Percentiles rank a stretch among this genome's conserved stretches.
Evolutionary conservation across 2,797 vertebrate genomes (phyloP).

Genomic region (Oryzias sinensis): DNA sequence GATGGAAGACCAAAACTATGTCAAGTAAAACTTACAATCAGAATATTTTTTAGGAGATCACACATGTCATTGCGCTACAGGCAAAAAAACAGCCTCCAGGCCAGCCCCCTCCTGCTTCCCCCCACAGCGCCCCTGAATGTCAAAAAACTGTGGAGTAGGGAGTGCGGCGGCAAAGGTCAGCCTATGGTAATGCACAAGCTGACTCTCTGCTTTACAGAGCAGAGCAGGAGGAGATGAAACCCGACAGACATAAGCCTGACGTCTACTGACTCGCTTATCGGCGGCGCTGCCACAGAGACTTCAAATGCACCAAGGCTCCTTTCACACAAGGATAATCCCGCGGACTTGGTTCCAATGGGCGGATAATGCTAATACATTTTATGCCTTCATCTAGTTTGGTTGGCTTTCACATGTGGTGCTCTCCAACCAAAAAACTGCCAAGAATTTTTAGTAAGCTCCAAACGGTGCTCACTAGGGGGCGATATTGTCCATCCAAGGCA

Average conservation of each 20-base stretch:
- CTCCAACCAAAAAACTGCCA: too few relatives aligned
- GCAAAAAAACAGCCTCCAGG: conserved; percentile 56
- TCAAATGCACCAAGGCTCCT: conserved; percentile 42
- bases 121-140: conserved; percentile 72
- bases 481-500: too few relatives aligned
- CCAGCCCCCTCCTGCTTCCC: conserved; percentile 53
- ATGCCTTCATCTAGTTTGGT: too few relatives aligned
- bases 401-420: too few relatives aligned
- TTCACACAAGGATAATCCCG: too few relatives aligned
- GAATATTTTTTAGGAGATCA: conserved; percentile 49
- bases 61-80: conserved; percentile 44
- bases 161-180: conserved; percentile 75
- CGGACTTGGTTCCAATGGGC: too few relatives aligned
- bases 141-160: conserved; percentile 70
- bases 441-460: too few relatives aligned
- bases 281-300: conserved; percentile 50
- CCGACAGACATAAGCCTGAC: conserved; percentile 60
- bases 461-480: too few relatives aligned
- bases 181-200: conserved; percentile 76
- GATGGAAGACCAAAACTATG: conserved; percentile 46
- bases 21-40: conserved; percentile 37
- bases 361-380: too few relatives aligned
- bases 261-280: conserved; percentile 55
- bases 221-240: conserved; percentile 61
- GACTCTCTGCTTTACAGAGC: conserved; percentile 62